Percentiles rank a stretch among this genome's conserved stretches.
These are phyloP conservation scores for Aphelinus atriplicis DNA, from an alignment of 1,140 invertebrate species.

Conservation along the genomic window DNA sequence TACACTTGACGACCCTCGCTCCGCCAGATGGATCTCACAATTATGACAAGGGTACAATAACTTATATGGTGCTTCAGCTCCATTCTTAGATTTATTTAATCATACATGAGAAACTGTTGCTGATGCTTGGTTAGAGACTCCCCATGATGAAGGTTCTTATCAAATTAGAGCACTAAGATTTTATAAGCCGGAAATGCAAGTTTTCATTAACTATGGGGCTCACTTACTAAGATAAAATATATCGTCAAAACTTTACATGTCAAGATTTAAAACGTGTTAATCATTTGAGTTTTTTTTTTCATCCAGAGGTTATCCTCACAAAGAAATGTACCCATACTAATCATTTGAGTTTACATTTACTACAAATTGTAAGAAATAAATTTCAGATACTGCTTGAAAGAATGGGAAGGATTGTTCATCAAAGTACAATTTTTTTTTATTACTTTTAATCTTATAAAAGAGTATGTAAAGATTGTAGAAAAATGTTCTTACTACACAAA, in stretches of 20 bases:
- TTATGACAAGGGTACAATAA: constrained; percentile 67
- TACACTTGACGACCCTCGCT: too few relatives aligned
- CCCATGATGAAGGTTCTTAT: constrained; percentile 63
- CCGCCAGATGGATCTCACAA: too few relatives aligned
- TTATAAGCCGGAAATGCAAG: constrained; percentile 69
- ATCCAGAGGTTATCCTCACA: too few relatives aligned
- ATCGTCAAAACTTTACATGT: constrained; percentile 49
- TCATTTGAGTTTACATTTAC: constrained; percentile 46
- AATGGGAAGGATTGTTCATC: constrained; percentile 46
- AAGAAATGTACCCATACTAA: too few relatives aligned
- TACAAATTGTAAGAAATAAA: constrained; percentile 50
- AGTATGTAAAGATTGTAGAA: constrained; percentile 48
- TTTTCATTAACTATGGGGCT: constrained; percentile 81
- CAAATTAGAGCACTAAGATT: constrained; percentile 65
- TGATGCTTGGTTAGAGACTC: constrained; percentile 63
- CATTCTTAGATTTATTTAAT: constrained; percentile 84
- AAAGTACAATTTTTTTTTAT: constrained; percentile 52
- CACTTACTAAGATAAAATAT: constrained; percentile 65
- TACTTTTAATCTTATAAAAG: constrained; percentile 52
- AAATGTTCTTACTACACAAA: constrained; percentile 16
- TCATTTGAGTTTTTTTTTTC: too few relatives aligned
- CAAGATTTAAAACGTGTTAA: constrained; percentile 45
- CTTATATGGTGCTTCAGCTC: constrained; percentile 78
- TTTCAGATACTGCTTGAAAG: constrained; percentile 41
- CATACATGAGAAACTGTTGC: constrained; percentile 71